Evolutionary conservation across 2,888 invertebrate genomes (phyloP).

Genomic region (Drosophila koepferae): DNA sequence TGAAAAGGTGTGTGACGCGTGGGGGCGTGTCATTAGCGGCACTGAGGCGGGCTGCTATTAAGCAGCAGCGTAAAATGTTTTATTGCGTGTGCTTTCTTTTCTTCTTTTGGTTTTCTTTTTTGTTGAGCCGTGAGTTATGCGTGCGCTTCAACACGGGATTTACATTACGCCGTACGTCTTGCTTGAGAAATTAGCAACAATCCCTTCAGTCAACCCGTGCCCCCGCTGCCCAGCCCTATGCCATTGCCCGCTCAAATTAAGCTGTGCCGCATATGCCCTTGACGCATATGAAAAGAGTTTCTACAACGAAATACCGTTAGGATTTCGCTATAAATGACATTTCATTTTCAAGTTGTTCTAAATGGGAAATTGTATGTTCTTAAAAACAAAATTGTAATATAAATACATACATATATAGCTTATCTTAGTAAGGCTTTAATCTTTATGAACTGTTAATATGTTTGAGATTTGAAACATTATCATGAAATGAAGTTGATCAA

Average conservation of each 20-base stretch:
- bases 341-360: background rate
- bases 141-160: slow-evolving; percentile 58
- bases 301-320: background rate
- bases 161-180: slow-evolving; percentile 64
- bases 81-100: slow-evolving; percentile 53
- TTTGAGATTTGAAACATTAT: too few relatives aligned
- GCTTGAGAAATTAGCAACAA: slow-evolving; percentile 48
- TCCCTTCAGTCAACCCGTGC: background rate
- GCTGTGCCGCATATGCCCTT: background rate
- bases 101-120: background rate
- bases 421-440: too few relatives aligned
- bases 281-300: background rate
- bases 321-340: background rate
- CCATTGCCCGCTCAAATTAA: background rate
- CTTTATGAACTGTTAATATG: too few relatives aligned
- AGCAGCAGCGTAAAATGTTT: slow-evolving; percentile 57
- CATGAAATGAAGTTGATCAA: too few relatives aligned
- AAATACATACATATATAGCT: too few relatives aligned
- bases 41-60: slow-evolving; percentile 22
- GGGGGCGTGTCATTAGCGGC: slow-evolving; percentile 54
- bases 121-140: slow-evolving; percentile 63
- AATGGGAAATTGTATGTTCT: too few relatives aligned
- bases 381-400: too few relatives aligned
- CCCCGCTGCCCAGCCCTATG: background rate
- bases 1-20: slow-evolving; percentile 6